phyloP scores from a whole-genome alignment of 2,113 vertebrate genomes.

The Calidris pugnax region DNA sequence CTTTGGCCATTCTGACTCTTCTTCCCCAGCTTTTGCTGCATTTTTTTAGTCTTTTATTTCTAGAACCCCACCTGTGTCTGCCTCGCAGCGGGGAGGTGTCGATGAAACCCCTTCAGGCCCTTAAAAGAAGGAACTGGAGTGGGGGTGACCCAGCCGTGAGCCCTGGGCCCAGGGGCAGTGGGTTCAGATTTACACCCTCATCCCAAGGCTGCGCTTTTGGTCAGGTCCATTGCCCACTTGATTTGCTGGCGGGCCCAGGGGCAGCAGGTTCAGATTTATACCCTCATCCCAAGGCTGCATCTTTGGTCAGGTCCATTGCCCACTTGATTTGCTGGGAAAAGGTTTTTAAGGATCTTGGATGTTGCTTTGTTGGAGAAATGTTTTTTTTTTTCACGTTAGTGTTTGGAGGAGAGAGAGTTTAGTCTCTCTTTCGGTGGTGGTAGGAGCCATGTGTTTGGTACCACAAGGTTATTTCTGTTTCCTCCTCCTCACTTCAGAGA shows the following conservation, averaged over 20 bases:
- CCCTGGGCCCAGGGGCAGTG: neutral
- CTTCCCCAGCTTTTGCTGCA: neutral
- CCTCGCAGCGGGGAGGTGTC: neutral
- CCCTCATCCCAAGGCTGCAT: too few relatives aligned
- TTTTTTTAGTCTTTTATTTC: neutral
- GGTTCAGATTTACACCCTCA: neutral
- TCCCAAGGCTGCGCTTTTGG: neutral
- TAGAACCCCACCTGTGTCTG: neutral
- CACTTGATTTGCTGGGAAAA: neutral
- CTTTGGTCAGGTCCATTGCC: too few relatives aligned
- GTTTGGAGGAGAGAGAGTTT: neutral
- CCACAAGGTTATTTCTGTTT: neutral
- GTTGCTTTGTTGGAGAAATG: neutral
- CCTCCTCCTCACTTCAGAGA: neutral
- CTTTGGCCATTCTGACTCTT: neutral
- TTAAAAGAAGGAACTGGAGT: neutral
- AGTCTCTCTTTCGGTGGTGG: neutral
- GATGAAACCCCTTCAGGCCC: neutral
- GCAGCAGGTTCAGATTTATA: too few relatives aligned
- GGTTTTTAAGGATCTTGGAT: neutral
- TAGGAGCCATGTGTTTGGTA: neutral
- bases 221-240: neutral
- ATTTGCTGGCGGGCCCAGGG: too few relatives aligned
- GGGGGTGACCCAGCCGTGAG: neutral
- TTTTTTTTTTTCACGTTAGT: neutral